Evolutionary conservation across 1,140 invertebrate species (phyloP).

Genomic region (Drosophila oshimai): DNA sequence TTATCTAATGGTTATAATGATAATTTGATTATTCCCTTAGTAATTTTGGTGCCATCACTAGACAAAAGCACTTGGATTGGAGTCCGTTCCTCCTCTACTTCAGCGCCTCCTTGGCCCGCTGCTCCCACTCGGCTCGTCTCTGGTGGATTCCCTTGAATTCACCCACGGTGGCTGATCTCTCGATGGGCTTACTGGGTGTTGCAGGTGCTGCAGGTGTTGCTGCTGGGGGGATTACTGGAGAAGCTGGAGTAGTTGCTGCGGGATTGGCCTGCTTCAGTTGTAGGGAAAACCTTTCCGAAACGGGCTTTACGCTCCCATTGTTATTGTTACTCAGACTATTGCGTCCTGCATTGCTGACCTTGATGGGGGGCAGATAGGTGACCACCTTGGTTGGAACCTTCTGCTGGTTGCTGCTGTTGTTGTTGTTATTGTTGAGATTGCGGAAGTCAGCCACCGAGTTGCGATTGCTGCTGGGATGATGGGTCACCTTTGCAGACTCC

Average conservation of each 20-base stretch:
- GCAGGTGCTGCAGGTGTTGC: neutral
- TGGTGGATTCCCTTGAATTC: constrained; percentile 88
- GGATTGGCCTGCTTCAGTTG: constrained; percentile 34
- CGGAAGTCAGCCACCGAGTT: constrained; percentile 76
- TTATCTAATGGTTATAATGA: constrained; percentile 10
- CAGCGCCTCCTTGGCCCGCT: constrained; percentile 87
- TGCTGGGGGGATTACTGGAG: constrained; percentile 3
- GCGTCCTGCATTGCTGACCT: constrained; percentile 45
- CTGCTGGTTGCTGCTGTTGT: constrained; percentile 21
- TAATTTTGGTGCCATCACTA: constrained; percentile 30
- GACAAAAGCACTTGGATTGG: constrained; percentile 31
- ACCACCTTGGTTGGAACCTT: constrained; percentile 23
- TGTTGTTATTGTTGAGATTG: constrained; percentile 65
- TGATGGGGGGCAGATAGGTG: constrained; percentile 67
- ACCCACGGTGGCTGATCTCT: constrained; percentile 72
- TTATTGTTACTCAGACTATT: constrained; percentile 22
- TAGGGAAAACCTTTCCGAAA: constrained; percentile 44
- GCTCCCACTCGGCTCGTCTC: constrained; percentile 89
- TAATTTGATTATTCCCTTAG: constrained; percentile 29
- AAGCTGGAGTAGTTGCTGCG: constrained; percentile 9
- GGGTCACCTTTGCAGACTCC: constrained; percentile 7
- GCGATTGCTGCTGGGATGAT: constrained; percentile 47
- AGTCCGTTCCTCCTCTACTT: constrained; percentile 56
- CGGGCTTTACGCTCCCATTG: constrained; percentile 7
- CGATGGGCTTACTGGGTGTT: constrained; percentile 58